These are phyloP conservation scores for Plagiodera versicolora DNA, from an alignment of 2,888 invertebrate genomes.

Conservation along the genomic window DNA sequence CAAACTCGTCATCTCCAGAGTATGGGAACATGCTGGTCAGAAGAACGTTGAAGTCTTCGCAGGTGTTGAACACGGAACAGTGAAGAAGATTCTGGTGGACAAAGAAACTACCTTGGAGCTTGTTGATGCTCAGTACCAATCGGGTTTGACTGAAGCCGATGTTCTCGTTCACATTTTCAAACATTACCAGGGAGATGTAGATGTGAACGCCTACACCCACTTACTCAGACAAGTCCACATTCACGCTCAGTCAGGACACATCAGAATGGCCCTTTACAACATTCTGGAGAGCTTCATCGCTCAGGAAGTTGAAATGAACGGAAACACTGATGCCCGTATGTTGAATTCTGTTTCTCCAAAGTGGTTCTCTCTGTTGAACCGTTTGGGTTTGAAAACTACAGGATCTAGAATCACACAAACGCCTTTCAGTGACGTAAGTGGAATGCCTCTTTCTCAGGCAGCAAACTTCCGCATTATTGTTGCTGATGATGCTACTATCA, in stretches of 20 bases:
- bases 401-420: too few species aligned
- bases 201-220: slow-evolving; percentile 27
- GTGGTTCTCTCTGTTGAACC: too few species aligned
- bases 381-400: too few species aligned
- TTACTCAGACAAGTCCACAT: slow-evolving; percentile 30
- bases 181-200: slow-evolving; percentile 32
- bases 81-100: slow-evolving; percentile 34
- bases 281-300: too few species aligned
- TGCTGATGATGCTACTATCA: slow-evolving; percentile 36
- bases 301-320: too few species aligned
- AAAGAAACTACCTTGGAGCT: slow-evolving; percentile 16
- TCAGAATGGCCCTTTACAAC: slow-evolving; percentile 27
- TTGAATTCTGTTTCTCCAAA: too few species aligned
- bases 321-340: too few species aligned
- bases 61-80: slow-evolving; percentile 28
- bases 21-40: slow-evolving; percentile 29
- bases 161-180: slow-evolving; percentile 30
- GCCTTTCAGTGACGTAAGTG: too few species aligned
- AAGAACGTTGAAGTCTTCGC: slow-evolving; percentile 32
- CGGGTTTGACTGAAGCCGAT: slow-evolving; percentile 21
- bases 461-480: slow-evolving; percentile 29
- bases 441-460: slow-evolving; percentile 11
- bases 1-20: slow-evolving; percentile 30
- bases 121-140: too few species aligned
- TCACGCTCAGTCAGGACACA: slow-evolving; percentile 30